Conservation (phyloP, 1,140 invertebrate species). For the Potamilus streckersoni region DNA sequence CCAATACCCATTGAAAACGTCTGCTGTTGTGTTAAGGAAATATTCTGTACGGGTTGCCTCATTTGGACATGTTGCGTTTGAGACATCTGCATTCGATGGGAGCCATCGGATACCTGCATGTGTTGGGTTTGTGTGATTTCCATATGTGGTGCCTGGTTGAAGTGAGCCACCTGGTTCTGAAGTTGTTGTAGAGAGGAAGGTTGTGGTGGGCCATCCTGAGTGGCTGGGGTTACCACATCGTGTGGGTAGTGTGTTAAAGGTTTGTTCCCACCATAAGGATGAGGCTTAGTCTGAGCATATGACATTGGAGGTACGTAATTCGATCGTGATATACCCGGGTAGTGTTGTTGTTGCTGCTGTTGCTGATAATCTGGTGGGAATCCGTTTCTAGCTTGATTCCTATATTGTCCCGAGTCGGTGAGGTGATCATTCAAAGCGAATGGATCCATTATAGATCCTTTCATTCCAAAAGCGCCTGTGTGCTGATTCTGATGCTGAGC, state of each 20-base stretch:
- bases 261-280: constrained; percentile 58
- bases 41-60: constrained; percentile 71
- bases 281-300: constrained; percentile 30
- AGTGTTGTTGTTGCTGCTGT: constrained; percentile 1
- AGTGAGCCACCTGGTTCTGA: constrained; percentile 66
- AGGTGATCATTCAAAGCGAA: neutral
- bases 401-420: neutral
- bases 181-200: constrained; percentile 64
- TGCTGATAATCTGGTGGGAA: constrained; percentile 3
- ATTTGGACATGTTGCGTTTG: constrained; percentile 89
- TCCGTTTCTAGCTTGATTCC: neutral
- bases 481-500: constrained; percentile 93
- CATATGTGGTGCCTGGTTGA: constrained; percentile 56
- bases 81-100: constrained; percentile 78
- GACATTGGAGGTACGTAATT: constrained; percentile 1
- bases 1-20: constrained; percentile 58
- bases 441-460: constrained; percentile 1
- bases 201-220: constrained; percentile 25
- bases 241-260: constrained; percentile 60
- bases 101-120: constrained; percentile 60
- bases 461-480: neutral
- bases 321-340: neutral
- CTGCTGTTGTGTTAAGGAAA: constrained; percentile 84
- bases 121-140: constrained; percentile 63
- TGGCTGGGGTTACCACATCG: constrained; percentile 29